Evolutionary conservation across 92 coral and sea anemone genomes (phyloP).

Genomic region (Parazoanthus swiftii): DNA sequence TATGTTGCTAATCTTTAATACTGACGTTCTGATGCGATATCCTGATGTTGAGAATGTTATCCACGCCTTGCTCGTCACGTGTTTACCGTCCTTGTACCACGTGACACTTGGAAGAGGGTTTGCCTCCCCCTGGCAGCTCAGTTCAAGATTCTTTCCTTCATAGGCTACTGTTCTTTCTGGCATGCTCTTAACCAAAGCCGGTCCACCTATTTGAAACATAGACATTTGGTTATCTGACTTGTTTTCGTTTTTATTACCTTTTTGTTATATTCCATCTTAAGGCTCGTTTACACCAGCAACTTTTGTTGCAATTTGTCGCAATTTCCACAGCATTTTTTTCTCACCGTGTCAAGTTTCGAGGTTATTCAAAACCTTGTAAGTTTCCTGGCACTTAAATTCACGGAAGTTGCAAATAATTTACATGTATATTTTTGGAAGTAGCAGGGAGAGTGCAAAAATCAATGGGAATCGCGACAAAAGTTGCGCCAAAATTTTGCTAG

Average conservation of each 20-base stretch:
- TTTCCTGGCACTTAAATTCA: no score
- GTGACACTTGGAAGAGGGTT: conserved; percentile 1
- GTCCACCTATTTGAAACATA: neutral
- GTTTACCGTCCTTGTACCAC: neutral
- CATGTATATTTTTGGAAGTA: no score
- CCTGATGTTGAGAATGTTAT: neutral
- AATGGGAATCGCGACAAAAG: no score
- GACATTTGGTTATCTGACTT: neutral
- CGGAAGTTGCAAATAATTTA: no score
- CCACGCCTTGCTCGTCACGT: neutral
- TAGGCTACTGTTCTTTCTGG: neutral
- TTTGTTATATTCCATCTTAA: neutral
- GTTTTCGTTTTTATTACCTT: neutral
- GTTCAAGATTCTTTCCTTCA: neutral
- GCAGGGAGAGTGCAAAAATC: no score
- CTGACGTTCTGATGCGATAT: neutral
- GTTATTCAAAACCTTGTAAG: no score
- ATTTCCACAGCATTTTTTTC: no score
- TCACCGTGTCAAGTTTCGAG: no score
- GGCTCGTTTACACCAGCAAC: no score
- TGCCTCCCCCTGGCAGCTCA: neutral
- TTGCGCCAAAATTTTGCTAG: no score
- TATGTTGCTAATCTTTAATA: neutral
- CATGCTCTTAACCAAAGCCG: neutral
- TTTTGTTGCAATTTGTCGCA: no score